These are phyloP conservation scores for Apostichopus californicus DNA, from an alignment of 35 echinoderm and acorn worm species.

Conservation along the genomic window DNA sequence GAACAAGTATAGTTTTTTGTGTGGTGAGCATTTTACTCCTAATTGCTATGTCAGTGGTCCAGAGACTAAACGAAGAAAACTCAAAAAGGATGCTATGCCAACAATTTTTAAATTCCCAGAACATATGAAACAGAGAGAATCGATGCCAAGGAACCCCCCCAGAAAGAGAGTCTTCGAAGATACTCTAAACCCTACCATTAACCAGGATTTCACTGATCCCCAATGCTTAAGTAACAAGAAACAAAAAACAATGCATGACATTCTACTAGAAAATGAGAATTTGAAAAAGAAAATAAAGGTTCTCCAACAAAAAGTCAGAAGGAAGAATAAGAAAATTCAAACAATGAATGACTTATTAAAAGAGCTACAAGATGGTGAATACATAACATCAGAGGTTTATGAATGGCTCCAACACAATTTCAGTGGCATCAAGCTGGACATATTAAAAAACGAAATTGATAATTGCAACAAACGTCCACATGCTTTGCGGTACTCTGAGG, in stretches of 20 bases:
- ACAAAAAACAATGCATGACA: too few species aligned
- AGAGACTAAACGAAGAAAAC: not conserved
- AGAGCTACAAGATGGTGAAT: not conserved
- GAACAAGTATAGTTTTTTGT: not conserved
- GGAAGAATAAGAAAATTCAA: not conserved
- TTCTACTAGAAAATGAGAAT: too few species aligned
- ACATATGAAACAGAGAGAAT: too few species aligned
- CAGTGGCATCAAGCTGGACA: slow-evolving; percentile 5
- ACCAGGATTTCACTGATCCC: too few species aligned
- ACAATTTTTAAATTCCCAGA: not conserved
- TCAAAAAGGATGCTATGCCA: not conserved
- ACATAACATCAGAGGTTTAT: not conserved
- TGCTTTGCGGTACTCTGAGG: not conserved
- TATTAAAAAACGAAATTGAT: not conserved
- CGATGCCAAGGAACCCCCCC: not conserved
- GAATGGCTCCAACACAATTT: not conserved
- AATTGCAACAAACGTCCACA: not conserved
- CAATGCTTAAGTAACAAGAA: too few species aligned
- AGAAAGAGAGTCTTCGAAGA: too few species aligned
- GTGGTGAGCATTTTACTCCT: not conserved
- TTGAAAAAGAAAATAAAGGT: too few species aligned
- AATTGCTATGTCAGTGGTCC: not conserved
- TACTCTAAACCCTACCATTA: too few species aligned
- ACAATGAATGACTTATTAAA: not conserved
- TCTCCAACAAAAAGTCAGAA: not conserved